These are phyloP conservation scores for Ochropleura plecta DNA, from an alignment of 2,888 invertebrate genomes.

Conservation along the genomic window DNA sequence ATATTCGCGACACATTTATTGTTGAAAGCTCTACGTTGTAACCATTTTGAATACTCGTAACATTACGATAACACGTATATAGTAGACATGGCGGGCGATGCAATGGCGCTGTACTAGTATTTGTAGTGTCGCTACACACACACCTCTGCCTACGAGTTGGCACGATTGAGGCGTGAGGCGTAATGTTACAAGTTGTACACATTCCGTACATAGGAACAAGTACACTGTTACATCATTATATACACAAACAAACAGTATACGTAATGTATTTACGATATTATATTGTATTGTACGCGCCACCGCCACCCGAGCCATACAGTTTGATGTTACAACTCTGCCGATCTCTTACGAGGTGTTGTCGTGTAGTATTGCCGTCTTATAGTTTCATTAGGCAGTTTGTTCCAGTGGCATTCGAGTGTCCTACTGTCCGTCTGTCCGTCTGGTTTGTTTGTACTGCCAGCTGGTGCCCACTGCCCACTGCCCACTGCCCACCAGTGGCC, in stretches of 20 bases:
- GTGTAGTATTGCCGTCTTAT: neutral
- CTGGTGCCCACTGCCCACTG: neutral
- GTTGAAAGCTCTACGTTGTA: constrained; percentile 1
- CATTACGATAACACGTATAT: no score
- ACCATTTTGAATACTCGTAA: no score
- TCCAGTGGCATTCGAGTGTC: no score
- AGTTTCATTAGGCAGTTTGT: constrained; percentile 21
- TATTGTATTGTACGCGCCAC: constrained; percentile 3
- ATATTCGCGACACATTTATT: neutral
- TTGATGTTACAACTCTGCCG: neutral
- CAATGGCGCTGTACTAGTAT: neutral
- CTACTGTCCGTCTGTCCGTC: no score
- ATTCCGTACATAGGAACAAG: constrained; percentile 10
- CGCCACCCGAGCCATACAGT: neutral
- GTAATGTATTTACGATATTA: neutral
- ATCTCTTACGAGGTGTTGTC: neutral
- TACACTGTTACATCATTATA: neutral
- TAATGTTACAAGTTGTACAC: neutral
- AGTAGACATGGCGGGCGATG: no score
- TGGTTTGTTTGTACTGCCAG: no score
- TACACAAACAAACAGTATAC: constrained; percentile 23
- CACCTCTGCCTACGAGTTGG: neutral
- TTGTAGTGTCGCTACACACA: no score
- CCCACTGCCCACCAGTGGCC: neutral
- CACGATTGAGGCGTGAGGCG: no score